Percentiles rank a stretch among this genome's conserved stretches.
Evolutionary conservation across 2,888 invertebrate genomes (phyloP).

Genomic region (Drosophila mimica): DNA sequence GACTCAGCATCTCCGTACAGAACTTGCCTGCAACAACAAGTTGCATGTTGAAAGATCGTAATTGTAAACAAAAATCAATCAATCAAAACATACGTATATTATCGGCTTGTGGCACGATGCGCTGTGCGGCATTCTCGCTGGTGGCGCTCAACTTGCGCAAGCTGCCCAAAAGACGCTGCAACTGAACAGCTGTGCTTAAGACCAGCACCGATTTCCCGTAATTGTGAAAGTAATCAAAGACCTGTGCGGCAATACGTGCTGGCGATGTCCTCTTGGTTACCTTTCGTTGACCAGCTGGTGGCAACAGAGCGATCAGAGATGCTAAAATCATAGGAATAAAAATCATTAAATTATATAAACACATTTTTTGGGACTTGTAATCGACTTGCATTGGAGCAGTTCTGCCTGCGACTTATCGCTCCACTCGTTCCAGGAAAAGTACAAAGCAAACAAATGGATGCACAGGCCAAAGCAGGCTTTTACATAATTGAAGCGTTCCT

Average conservation of each 20-base stretch:
- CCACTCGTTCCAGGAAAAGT: conserved; percentile 89
- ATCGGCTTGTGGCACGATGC: conserved; percentile 53
- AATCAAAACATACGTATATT: conserved; percentile 73
- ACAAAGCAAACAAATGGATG: conserved; percentile 86
- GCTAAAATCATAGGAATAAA: conserved; percentile 50
- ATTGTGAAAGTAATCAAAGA: conserved; percentile 70
- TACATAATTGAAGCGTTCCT: conserved; percentile 86
- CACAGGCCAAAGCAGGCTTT: conserved; percentile 87
- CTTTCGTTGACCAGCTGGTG: conserved; percentile 45
- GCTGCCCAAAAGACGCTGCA: conserved; percentile 75
- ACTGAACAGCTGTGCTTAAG: conserved; percentile 82
- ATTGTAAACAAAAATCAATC: neutral
- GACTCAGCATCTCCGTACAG: conserved; percentile 87
- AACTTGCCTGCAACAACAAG: conserved; percentile 80
- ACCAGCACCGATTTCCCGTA: conserved; percentile 76
- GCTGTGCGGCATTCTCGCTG: conserved; percentile 43
- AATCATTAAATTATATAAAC: neutral
- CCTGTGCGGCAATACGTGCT: conserved; percentile 57
- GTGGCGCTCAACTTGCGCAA: conserved; percentile 69
- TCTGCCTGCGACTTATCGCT: conserved; percentile 81
- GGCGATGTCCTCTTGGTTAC: conserved; percentile 28
- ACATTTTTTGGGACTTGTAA: neutral
- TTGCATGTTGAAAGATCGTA: neutral
- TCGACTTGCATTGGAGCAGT: conserved; percentile 72
- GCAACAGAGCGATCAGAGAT: conserved; percentile 65